phyloP scores from a whole-genome alignment of 2,797 vertebrate genomes.

The Eospalax fontanierii region DNA sequence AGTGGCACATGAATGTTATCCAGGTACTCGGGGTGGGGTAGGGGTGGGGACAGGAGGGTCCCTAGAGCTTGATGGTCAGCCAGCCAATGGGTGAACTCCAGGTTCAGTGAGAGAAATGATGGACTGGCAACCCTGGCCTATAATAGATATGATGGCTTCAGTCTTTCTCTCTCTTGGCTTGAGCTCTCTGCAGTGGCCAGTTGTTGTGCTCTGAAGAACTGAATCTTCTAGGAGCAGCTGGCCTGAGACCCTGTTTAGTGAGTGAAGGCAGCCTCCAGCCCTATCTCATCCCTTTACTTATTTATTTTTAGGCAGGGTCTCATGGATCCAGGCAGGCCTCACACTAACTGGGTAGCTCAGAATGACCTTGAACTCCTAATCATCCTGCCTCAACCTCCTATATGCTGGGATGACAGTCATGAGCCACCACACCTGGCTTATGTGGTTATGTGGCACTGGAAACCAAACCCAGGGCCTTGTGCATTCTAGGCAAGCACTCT shows the following conservation, averaged over 20 bases:
- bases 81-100: background rate
- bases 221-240: background rate
- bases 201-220: background rate
- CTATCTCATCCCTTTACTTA: background rate
- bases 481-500: background rate
- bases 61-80: background rate
- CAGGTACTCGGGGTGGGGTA: background rate
- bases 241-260: background rate
- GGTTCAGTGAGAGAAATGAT: background rate
- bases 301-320: background rate
- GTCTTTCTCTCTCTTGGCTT: background rate
- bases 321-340: background rate
- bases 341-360: background rate
- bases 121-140: rapidly evolving
- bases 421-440: no score
- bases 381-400: background rate
- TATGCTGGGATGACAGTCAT: background rate
- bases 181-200: background rate
- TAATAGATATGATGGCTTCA: background rate
- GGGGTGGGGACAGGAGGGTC: background rate
- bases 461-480: background rate
- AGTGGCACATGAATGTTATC: background rate
- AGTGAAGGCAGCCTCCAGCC: background rate
- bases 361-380: background rate
- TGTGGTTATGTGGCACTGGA: background rate